Evolutionary conservation across 1,140 invertebrate genomes (phyloP).

Genomic region (Dreissena polymorpha): DNA sequence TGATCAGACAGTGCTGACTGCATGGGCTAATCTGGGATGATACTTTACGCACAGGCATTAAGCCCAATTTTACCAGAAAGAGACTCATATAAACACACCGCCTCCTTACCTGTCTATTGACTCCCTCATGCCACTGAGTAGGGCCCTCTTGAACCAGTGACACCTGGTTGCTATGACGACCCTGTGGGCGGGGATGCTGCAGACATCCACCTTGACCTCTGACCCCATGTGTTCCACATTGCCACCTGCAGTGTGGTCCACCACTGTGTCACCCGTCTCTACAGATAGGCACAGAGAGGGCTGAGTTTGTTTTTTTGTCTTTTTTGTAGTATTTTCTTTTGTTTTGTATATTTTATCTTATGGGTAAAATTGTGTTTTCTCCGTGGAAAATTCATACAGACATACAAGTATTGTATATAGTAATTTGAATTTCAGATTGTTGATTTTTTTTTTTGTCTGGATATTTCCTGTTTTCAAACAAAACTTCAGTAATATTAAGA

Average conservation of each 20-base stretch:
- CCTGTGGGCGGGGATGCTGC: slow-evolving; percentile 82
- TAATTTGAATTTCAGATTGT: too few species aligned
- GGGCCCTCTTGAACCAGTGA: slow-evolving; percentile 86
- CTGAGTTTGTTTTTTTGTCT: too few species aligned
- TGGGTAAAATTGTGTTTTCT: background rate
- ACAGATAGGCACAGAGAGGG: slow-evolving; percentile 22
- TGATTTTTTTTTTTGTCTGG: too few species aligned
- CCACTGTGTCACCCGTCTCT: slow-evolving; percentile 77
- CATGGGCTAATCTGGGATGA: too few species aligned
- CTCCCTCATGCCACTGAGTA: slow-evolving; percentile 87
- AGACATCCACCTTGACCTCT: slow-evolving; percentile 70
- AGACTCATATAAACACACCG: too few species aligned
- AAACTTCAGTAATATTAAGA: too few species aligned
- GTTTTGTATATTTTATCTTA: background rate
- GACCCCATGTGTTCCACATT: slow-evolving; percentile 62
- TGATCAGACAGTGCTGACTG: too few species aligned
- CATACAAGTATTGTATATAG: background rate
- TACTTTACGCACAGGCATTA: too few species aligned
- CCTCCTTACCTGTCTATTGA: slow-evolving; percentile 83
- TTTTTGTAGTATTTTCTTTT: background rate
- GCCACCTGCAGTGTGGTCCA: slow-evolving; percentile 75
- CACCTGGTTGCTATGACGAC: slow-evolving; percentile 86
- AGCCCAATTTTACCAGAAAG: too few species aligned
- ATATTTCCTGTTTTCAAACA: too few species aligned
- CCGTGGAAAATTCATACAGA: too few species aligned